Base-by-base conservation (phyloP, 2,113 vertebrate species). In the Cochlearius cochlearius region DNA sequence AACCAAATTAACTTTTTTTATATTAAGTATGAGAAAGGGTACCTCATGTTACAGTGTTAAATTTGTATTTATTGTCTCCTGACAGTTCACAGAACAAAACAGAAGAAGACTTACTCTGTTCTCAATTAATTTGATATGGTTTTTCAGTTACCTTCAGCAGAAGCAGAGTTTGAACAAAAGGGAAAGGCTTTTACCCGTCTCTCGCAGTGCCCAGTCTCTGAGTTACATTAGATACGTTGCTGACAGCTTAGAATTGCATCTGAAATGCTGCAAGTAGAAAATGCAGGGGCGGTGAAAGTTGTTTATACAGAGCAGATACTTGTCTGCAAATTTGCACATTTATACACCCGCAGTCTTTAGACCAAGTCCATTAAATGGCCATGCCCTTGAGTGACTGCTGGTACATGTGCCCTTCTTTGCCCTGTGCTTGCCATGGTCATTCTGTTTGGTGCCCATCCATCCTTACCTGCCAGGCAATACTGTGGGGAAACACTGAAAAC, bases 261-360 rank as follows among this genome's bases (percentile, higher is more conserved):
- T 76, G n/a, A 95, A 90, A 90, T 25, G n/a, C 21, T 60, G 55
- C 53, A 76, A 94, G 53, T 22, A 79, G 77, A 72, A 82, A 94
- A 64, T 15, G 29, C 52, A 71, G 56, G 10, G 16, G 45, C 0
- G 1, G 25, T 92, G 86, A 92, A 84, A 91, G 56, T 52, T 89
- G 66, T 77, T 95, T 88, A 72, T 63, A 60, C 19, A 53, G 64
- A 89, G 29, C 52, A 93, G 64, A 92, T 23, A 32, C 34, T 76
- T 88, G 38, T 62, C 66, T 78, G 34, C 56, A 88, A 71, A 60
- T 90, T 91, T 71, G 67, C 38, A 39, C 21, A 59, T 94, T 84
- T 84, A 56, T 67, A 63, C 13, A 9, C n/a, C 79, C 36, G 15
- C n/a, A 71, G 59, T n/a, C 20, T 69, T 55, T n/a, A 59, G 85